A percentile compares a stretch with the other conserved stretches of the same genome.
Conservation (phyloP, 2,113 vertebrate species). For the Zosterops pallidus region DNA sequence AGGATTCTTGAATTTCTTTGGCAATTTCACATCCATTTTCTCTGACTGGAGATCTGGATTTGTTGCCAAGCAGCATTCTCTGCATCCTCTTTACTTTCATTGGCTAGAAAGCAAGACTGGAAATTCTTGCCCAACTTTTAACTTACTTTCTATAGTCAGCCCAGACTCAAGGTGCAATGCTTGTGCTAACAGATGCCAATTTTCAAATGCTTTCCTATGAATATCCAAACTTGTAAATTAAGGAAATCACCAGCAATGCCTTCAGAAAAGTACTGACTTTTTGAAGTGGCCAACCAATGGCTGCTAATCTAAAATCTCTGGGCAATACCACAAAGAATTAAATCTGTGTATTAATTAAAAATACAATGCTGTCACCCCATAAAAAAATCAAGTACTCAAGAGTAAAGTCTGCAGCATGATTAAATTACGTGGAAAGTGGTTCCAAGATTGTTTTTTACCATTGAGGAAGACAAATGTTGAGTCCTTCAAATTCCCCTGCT, state of each 20-base stretch:
- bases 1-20: neutral
- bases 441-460: neutral
- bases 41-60: neutral
- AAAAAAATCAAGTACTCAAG: slow-evolving; percentile 1
- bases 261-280: slow-evolving; percentile 47
- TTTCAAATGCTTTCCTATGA: slow-evolving; percentile 5
- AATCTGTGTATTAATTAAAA: neutral
- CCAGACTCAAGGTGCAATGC: neutral
- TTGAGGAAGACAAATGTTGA: neutral
- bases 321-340: neutral
- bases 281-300: slow-evolving; percentile 9
- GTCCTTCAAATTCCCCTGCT: slow-evolving; percentile 18
- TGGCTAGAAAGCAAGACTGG: neutral
- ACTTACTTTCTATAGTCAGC: neutral
- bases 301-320: slow-evolving; percentile 25
- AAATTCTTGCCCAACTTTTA: neutral
- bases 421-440: slow-evolving; percentile 15
- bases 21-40: neutral
- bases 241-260: slow-evolving; percentile 52
- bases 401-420: neutral
- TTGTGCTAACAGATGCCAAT: neutral
- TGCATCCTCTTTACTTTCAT: neutral
- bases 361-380: neutral
- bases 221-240: slow-evolving; percentile 1
- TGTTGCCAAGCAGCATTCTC: neutral